These are phyloP conservation scores for Labeo rohita DNA, from an alignment of 2,113 vertebrate species.

Conservation along the genomic window DNA sequence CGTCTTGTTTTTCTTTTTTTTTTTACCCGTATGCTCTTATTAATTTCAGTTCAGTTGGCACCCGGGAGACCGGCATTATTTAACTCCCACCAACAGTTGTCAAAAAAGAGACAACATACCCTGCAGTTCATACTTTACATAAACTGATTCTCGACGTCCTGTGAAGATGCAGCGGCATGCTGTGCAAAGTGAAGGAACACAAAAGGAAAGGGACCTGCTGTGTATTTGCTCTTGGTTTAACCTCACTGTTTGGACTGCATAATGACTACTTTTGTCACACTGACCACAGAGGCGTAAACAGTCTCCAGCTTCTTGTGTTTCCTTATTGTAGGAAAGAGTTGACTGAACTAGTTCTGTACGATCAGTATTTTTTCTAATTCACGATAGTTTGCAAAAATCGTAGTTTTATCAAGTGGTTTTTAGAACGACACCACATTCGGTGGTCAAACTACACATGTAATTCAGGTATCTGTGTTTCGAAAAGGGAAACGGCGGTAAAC, in stretches of 20 bases:
- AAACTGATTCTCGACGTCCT: slow-evolving; percentile 44
- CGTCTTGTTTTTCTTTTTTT: neutral
- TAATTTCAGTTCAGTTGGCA: slow-evolving; percentile 40
- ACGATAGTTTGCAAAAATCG: slow-evolving; percentile 20
- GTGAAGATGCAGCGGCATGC: slow-evolving; percentile 29
- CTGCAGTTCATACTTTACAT: slow-evolving; percentile 48
- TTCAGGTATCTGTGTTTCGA: slow-evolving; percentile 56
- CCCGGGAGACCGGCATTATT: slow-evolving; percentile 30
- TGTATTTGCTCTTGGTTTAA: slow-evolving; percentile 47
- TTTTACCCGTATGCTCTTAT: slow-evolving; percentile 16
- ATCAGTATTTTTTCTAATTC: slow-evolving; percentile 23
- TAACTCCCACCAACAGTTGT: slow-evolving; percentile 53
- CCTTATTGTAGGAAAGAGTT: slow-evolving; percentile 33
- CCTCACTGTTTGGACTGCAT: slow-evolving; percentile 47
- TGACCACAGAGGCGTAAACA: slow-evolving; percentile 33
- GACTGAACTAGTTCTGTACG: slow-evolving; percentile 23
- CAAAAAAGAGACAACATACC: slow-evolving; percentile 37
- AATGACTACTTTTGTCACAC: slow-evolving; percentile 45
- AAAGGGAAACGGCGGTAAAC: slow-evolving; percentile 25
- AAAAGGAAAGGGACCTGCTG: slow-evolving; percentile 34
- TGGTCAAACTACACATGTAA: slow-evolving; percentile 43
- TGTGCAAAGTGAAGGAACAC: slow-evolving; percentile 9
- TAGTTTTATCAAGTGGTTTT: slow-evolving; percentile 30
- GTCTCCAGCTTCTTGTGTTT: slow-evolving; percentile 23
- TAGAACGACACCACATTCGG: slow-evolving; percentile 20